These are phyloP conservation scores for Nymphalis urticae DNA, from an alignment of 2,888 invertebrate genomes.

Conservation along the genomic window DNA sequence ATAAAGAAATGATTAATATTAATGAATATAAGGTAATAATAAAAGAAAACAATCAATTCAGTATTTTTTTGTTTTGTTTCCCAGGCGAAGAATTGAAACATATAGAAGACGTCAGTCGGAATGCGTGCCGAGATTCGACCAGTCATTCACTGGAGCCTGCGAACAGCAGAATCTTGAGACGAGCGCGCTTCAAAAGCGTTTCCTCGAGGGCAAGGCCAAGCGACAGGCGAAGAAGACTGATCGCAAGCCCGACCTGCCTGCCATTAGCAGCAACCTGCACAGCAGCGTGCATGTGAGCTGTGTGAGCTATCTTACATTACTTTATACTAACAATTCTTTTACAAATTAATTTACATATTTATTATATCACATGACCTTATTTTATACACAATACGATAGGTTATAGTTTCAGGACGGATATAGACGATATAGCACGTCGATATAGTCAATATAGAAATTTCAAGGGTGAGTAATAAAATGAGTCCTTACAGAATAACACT, in stretches of 20 bases:
- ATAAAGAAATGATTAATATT: slow-evolving; percentile 4
- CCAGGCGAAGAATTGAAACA: slow-evolving; percentile 90
- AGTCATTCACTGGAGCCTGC: slow-evolving; percentile 91
- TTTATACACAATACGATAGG: not conserved
- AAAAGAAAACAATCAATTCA: not conserved
- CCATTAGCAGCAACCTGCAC: slow-evolving; percentile 81
- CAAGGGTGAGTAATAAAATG: no score
- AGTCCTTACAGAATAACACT: no score
- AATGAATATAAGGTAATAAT: not conserved
- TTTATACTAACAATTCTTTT: slow-evolving; percentile 18
- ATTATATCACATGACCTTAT: not conserved
- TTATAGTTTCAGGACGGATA: no score
- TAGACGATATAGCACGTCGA: no score
- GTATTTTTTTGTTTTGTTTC: slow-evolving; percentile 48
- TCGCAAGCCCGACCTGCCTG: slow-evolving; percentile 74
- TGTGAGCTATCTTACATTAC: slow-evolving; percentile 44
- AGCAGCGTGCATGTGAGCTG: slow-evolving; percentile 87
- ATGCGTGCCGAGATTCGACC: slow-evolving; percentile 93
- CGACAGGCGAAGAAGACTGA: slow-evolving; percentile 91
- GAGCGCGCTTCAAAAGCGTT: slow-evolving; percentile 91
- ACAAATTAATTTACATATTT: not conserved
- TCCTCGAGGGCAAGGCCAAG: slow-evolving; percentile 94
- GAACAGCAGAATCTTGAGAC: slow-evolving; percentile 96
- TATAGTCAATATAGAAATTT: no score
- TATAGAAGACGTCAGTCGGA: slow-evolving; percentile 93